A percentile compares a stretch with the other conserved stretches of the same genome.
Evolutionary conservation across 2,113 vertebrate genomes (phyloP).

Genomic region (Semnornis frantzii): DNA sequence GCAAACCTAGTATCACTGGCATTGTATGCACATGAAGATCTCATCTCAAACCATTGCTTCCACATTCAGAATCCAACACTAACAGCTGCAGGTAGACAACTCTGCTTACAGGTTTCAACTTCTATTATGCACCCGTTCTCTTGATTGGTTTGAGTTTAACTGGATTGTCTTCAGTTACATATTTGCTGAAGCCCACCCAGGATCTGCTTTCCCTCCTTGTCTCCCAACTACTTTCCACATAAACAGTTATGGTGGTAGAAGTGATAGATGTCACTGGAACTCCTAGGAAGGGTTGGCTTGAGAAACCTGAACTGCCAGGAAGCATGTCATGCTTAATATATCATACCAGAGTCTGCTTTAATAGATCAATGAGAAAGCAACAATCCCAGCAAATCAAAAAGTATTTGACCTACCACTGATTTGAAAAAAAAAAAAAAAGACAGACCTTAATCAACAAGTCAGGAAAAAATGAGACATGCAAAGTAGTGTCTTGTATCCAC

Average conservation of each 20-base stretch:
- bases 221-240: background rate
- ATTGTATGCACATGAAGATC: background rate
- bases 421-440: background rate
- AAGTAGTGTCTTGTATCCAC: background rate
- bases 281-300: background rate
- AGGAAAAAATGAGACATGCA: background rate
- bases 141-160: background rate
- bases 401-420: background rate
- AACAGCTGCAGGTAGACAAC: background rate
- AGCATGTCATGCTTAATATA: background rate
- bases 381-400: background rate
- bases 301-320: background rate
- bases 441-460: background rate
- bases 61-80: background rate
- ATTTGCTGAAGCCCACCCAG: background rate
- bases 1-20: background rate
- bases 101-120: background rate
- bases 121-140: background rate
- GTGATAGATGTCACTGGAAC: background rate
- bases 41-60: background rate
- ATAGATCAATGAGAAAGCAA: background rate
- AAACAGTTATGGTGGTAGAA: background rate
- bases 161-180: background rate
- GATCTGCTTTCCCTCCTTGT: background rate
- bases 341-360: background rate